phyloP scores from a whole-genome alignment of 2,113 vertebrate genomes.

The Fulica atra region DNA sequence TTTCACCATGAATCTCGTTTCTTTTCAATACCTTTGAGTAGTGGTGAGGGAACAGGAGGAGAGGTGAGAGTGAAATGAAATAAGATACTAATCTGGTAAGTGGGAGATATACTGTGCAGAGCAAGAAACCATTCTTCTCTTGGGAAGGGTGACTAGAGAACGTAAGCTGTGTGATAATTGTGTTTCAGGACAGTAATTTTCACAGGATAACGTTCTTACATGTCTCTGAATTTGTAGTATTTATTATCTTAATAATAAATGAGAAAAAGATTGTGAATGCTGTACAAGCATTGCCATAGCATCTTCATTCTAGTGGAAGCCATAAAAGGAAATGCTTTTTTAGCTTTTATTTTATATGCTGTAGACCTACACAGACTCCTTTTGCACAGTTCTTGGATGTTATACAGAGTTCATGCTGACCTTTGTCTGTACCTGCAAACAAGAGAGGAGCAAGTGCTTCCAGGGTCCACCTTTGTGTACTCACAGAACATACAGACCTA shows the following conservation, averaged over 20 bases:
- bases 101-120: background rate
- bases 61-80: background rate
- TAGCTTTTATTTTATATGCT: background rate
- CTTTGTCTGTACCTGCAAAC: background rate
- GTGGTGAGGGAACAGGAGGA: background rate
- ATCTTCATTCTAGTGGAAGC: background rate
- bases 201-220: conserved; percentile 8
- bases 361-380: background rate
- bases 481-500: background rate
- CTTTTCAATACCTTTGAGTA: background rate
- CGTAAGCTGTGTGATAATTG: background rate
- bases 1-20: background rate
- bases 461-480: background rate
- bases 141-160: background rate
- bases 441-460: background rate
- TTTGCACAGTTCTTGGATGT: background rate
- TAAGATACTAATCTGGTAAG: background rate
- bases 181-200: background rate
- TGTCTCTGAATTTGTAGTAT: conserved; percentile 28
- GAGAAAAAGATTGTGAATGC: background rate
- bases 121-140: background rate
- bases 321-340: background rate
- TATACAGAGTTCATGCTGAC: background rate
- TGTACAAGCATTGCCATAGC: background rate
- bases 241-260: conserved; percentile 32